phyloP scores from a whole-genome alignment of 2,113 vertebrate genomes.

The Cinclus cinclus region DNA sequence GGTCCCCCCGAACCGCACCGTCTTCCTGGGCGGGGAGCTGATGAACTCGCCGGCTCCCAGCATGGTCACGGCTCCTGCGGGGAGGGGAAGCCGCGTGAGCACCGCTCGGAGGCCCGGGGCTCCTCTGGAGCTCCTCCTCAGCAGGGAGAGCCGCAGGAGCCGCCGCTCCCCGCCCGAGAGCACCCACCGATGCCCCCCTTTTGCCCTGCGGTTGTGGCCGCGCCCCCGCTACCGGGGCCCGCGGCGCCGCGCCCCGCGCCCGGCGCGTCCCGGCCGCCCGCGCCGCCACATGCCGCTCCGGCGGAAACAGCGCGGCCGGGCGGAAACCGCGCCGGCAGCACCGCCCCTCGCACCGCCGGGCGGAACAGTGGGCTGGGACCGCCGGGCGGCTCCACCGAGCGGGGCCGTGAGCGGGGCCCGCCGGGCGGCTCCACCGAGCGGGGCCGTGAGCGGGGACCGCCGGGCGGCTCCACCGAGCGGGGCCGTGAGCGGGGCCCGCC shows the following conservation, averaged over 20 bases:
- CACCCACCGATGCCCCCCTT: too few relatives aligned
- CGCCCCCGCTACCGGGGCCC: neutral
- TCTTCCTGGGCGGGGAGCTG: conserved; percentile 84
- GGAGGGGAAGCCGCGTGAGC: neutral
- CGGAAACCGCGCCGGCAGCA: neutral
- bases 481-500: too few relatives aligned
- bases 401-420: too few relatives aligned
- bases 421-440: too few relatives aligned
- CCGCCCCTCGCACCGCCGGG: neutral
- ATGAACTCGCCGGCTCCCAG: conserved; percentile 81
- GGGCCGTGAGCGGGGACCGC: too few relatives aligned
- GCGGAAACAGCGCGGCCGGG: neutral
- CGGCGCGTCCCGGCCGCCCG: accelerated
- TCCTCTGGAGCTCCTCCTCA: neutral
- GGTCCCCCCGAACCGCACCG: conserved; percentile 88
- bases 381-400: neutral
- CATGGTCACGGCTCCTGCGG: conserved; percentile 62
- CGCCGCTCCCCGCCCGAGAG: too few relatives aligned
- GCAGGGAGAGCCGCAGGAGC: too few relatives aligned
- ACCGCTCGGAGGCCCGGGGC: neutral
- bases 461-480: too few relatives aligned
- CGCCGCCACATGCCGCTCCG: neutral
- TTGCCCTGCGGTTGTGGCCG: neutral
- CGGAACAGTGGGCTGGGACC: neutral
- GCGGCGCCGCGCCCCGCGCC: neutral